Conservation (phyloP, 2,888 invertebrate species). For the Drosophila seclusa region DNA sequence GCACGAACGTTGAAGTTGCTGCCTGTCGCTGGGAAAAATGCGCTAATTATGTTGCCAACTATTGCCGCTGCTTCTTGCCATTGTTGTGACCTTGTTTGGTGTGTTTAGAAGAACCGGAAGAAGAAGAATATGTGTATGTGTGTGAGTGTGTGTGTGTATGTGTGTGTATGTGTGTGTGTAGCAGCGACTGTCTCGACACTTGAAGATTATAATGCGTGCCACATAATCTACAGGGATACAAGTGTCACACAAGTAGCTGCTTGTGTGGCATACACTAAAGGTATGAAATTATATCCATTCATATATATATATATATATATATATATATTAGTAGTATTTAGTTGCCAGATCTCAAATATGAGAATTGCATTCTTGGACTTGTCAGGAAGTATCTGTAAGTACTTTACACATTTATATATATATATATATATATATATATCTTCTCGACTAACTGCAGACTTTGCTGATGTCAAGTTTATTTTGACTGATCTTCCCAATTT, state of each 20-base stretch:
- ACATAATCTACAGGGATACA: neutral
- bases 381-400: neutral
- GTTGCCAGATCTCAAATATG: neutral
- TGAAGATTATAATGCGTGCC: neutral
- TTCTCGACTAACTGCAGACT: neutral
- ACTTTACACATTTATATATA: too few relatives aligned
- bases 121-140: neutral
- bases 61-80: slow-evolving; percentile 26
- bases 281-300: neutral
- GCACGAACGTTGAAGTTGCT: slow-evolving; percentile 46
- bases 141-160: neutral
- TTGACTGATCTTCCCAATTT: neutral
- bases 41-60: slow-evolving; percentile 74
- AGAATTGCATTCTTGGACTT: neutral
- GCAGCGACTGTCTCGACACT: slow-evolving; percentile 1
- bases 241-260: neutral
- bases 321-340: neutral
- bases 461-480: neutral
- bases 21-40: slow-evolving; percentile 52
- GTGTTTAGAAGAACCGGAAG: neutral
- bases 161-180: neutral
- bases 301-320: too few relatives aligned
- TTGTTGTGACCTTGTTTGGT: slow-evolving; percentile 56
- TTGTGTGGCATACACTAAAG: neutral
- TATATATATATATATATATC: too few relatives aligned